phyloP scores from a whole-genome alignment of 2,888 invertebrate species.

The Quadriops clusia region DNA sequence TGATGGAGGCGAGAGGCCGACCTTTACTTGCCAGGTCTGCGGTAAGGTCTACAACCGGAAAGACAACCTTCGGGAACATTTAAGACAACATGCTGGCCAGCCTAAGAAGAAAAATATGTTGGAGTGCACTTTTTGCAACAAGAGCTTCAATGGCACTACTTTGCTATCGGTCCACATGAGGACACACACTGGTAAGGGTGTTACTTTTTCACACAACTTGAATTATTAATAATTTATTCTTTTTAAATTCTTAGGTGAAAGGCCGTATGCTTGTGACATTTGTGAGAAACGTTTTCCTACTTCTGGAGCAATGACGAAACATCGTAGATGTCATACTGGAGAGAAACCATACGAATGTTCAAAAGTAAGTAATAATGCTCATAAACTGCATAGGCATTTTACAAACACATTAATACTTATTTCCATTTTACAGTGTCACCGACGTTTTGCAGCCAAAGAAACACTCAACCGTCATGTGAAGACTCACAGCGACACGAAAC shows the following conservation, averaged over 20 bases:
- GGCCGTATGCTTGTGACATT: constrained; percentile 57
- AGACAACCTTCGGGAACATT: constrained; percentile 60
- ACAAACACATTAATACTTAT: constrained; percentile 4
- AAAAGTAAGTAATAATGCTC: constrained; percentile 20
- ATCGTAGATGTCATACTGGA: constrained; percentile 44
- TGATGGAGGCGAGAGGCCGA: constrained; percentile 42
- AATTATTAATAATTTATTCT: constrained; percentile 4
- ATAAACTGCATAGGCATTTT: not conserved
- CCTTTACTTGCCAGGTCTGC: constrained; percentile 45
- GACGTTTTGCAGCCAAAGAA: constrained; percentile 70
- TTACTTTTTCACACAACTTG: constrained; percentile 2
- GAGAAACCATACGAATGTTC: constrained; percentile 53
- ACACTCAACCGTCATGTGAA: constrained; percentile 42
- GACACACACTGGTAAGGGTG: constrained; percentile 51
- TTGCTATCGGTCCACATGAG: constrained; percentile 52
- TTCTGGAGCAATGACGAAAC: constrained; percentile 65
- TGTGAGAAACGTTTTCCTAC: constrained; percentile 65
- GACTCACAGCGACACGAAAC: constrained; percentile 46
- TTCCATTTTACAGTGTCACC: constrained; percentile 49
- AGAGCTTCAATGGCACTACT: constrained; percentile 51
- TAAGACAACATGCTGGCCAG: constrained; percentile 55
- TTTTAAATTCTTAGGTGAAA: constrained; percentile 27
- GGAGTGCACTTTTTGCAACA: constrained; percentile 51
- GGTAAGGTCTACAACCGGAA: constrained; percentile 49
- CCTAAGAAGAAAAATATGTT: constrained; percentile 43